Evolutionary conservation across 2,797 vertebrate species (phyloP), one percentile per base, ranked within the genome.

Genomic region (Xyrichtys novacula): DNA sequence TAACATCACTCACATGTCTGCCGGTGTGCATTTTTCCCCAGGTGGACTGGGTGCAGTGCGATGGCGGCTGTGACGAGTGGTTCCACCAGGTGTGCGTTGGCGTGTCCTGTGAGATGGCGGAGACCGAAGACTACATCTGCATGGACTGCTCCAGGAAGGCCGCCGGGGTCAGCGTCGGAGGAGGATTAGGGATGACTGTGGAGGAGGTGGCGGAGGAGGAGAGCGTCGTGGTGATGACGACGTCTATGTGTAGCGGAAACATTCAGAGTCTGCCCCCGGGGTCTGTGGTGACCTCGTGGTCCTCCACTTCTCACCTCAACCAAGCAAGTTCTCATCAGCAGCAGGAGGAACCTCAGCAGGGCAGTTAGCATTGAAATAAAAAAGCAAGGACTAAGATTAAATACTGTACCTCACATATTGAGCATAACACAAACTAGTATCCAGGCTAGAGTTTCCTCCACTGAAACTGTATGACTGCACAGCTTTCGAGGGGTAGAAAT

Each of bases 21-120:
- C 26, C 5, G 14, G 2, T 12, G 25, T 2, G 8, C 28, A 1
- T 55, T 31, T 28, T 34, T n/a, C n/a, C n/a, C 65, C 95, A 99
- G 98, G 98, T 99, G 83, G 98, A 99, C 94, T 99, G 98, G 98
- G 98, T 99, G 61, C 98, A 99, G 87, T 99, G 98, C 49, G 98
- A 99, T 0, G 98, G 98, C 22, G 98, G 98, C 91, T 99, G 98
- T 0, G 98, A 99, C 46, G 96, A 98, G 88, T 99, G 98, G 98
- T 99, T 99, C 92, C 98, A 99, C 89, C 98, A 99, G 85, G 94
- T 99, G 74, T 99, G 98, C 38, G 98, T 99, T 3, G 98, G 98
- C 2, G 97, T 99, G 25, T 95, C 98, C 0, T 97, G 96, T 2
- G 98, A 99, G 89, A 99, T 99, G 97, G 98, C 98, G 0, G 98